Evolutionary conservation across 2,888 invertebrate genomes (phyloP), one percentile per base, ranked within the genome.

Genomic region (Chalcis sispes): DNA sequence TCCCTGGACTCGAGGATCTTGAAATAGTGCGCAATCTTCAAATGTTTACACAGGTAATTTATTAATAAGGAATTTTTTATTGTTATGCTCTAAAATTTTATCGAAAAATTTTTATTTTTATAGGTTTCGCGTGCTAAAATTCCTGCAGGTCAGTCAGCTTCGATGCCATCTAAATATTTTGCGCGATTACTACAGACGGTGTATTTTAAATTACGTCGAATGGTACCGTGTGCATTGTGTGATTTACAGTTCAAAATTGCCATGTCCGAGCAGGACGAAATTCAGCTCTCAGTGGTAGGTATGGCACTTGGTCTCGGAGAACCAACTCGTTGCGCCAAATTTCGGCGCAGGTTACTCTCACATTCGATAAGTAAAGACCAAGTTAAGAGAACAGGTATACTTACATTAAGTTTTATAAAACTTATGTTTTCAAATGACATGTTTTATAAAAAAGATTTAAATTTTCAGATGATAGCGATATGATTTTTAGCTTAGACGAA

Each of bases 191-290:
- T 92, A 86, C 91, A 92, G 85, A 81, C 94, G 78, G 93, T 97
- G 62, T 95, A 94, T 85, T 98, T 97, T 89, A 98, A 98, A 89
- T 90, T 98, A 82, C 91, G 98, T 13, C 91, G 95, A 15, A 93
- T 97, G 93, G 93, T 94, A 77, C 98, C 98, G 0, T 96, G 96
- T 88, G 95, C 96, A 18, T 90, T 98, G 20, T 94, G 94, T 79
- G 93, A 95, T 86, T 90, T 97, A 36, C 91, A 93, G 82, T 96
- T 97, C 88, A 92, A 94, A 78, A 91, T 98, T 0, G 96, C 96
- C 81, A 90, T 98, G 80, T 96, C 97, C 0, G 97, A 98, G 88
- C 94, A 95, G 74, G 94, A 94, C 83, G 93, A 94, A 85, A 92
- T 93, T 79, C 93, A 93, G 82, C 85, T 94, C 27, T 90, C 93